Base-by-base conservation (phyloP, 2,888 invertebrate genomes). In the Hirtodrosophila trivittata region DNA sequence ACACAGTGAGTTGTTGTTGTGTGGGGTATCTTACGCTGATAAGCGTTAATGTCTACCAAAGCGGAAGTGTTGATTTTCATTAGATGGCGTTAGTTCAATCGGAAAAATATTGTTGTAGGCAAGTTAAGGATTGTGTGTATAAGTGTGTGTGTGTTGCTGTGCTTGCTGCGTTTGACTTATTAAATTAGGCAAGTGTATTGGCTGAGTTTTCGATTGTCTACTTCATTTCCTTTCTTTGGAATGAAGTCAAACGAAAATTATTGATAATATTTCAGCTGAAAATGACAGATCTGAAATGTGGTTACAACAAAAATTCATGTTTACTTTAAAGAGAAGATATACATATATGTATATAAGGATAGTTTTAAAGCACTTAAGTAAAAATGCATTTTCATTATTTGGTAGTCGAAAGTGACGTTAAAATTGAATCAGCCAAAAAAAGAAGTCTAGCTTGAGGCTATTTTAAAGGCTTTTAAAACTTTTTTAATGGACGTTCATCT, bases 61-160 rank as follows among this genome's bases (percentile, higher is more conserved):
- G 42, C 81, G 75, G 84, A 83, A 80, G 84, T 81, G 81, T 83
- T 75, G 81, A 83, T 80, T 83, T 83, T 77, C 81, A 81, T 81
- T 81, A 75, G 65, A 69, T 56, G 59, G 65, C 66, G 75, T 68
- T 64, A 68, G 81, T 71, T 81, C 74, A 77, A 77, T 81, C 69
- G 76, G 76, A 81, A 84, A 76, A 75, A 84, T 67, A 60, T 73
- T 77, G 43, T 59, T 73, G 43, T 58, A 60, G 28, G 42, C 39
- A 21, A 21, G 18, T 2, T 21, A 21, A 21, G 18, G 18, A 41
- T 30, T 49, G 32, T 39, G 46, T 33, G 21, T 33, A 26, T 33
- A 4, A 54, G 21, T 37, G 33, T 28, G n/a, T 41, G 16, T 47
- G 30, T 30, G 26, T 49, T 39, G 32, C 35, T 32, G 60, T 35